Percentiles rank a stretch among this genome's conserved stretches.
Evolutionary conservation across 1,140 invertebrate genomes (phyloP).

Genomic region (Formica exsecta): DNA sequence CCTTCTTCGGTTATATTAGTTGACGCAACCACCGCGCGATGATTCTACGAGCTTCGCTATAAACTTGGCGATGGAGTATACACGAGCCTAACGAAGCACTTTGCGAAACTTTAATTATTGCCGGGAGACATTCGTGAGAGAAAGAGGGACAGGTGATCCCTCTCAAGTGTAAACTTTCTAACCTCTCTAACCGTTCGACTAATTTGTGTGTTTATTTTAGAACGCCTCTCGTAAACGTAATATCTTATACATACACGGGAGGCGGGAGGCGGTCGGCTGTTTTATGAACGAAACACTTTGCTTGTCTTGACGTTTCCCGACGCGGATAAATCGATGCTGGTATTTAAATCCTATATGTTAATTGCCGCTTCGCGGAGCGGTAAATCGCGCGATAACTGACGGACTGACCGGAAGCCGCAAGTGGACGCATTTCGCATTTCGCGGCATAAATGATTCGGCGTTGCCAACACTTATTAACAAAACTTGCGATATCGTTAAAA

Average conservation of each 20-base stretch:
- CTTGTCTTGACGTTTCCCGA: no score
- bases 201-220: background rate
- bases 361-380: background rate
- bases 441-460: background rate
- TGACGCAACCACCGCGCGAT: background rate
- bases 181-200: constrained; percentile 13
- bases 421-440: background rate
- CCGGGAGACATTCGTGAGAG: background rate
- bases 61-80: background rate
- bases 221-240: no score
- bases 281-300: background rate
- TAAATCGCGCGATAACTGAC: background rate
- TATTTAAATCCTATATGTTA: background rate
- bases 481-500: no score
- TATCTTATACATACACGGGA: no score
- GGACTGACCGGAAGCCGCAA: background rate
- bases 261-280: no score
- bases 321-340: no score
- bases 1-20: constrained; percentile 16
- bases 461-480: no score
- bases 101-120: background rate
- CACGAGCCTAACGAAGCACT: background rate
- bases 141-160: background rate
- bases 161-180: background rate
- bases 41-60: background rate